Evolutionary conservation across 2,888 invertebrate genomes (phyloP).

Genomic region (Acleris emargana): DNA sequence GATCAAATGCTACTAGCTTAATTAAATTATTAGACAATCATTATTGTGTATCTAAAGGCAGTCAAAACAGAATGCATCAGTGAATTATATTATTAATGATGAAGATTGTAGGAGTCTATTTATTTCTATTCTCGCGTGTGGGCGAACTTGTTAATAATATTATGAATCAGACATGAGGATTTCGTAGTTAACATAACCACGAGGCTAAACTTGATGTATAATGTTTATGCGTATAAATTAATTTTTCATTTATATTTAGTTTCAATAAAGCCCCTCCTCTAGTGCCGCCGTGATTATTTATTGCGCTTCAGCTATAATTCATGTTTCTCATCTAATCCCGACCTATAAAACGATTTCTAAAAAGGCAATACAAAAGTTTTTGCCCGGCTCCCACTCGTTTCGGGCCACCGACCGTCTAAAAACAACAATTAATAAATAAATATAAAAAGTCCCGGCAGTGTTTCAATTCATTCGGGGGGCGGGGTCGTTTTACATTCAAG

Average conservation of each 20-base stretch:
- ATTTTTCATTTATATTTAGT: constrained; percentile 28
- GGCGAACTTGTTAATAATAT: constrained; percentile 33
- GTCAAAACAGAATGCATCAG: constrained; percentile 29
- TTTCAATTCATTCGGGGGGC: constrained; percentile 82
- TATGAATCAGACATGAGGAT: constrained; percentile 34
- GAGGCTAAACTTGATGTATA: constrained; percentile 16
- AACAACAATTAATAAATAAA: constrained; percentile 80
- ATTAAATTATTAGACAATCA: constrained; percentile 30
- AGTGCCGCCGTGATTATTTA: constrained; percentile 20
- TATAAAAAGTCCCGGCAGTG: constrained; percentile 68
- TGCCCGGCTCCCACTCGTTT: constrained; percentile 52
- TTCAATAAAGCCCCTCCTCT: constrained; percentile 29
- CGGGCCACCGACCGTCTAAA: constrained; percentile 70
- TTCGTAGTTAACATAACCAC: constrained; percentile 22
- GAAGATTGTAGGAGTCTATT: constrained; percentile 14
- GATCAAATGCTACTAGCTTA: constrained; percentile 39
- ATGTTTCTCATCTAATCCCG: constrained; percentile 39
- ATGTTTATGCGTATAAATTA: constrained; percentile 30
- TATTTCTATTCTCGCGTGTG: constrained; percentile 27
- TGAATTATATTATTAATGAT: constrained; percentile 19
- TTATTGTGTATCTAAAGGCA: constrained; percentile 16
- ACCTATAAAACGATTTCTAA: constrained; percentile 36
- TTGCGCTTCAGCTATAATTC: constrained; percentile 37
- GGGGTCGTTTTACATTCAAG: constrained; percentile 82
- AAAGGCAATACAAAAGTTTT: constrained; percentile 41